phyloP scores from a whole-genome alignment of 2,888 invertebrate species.

The Drosophila neutralis region DNA sequence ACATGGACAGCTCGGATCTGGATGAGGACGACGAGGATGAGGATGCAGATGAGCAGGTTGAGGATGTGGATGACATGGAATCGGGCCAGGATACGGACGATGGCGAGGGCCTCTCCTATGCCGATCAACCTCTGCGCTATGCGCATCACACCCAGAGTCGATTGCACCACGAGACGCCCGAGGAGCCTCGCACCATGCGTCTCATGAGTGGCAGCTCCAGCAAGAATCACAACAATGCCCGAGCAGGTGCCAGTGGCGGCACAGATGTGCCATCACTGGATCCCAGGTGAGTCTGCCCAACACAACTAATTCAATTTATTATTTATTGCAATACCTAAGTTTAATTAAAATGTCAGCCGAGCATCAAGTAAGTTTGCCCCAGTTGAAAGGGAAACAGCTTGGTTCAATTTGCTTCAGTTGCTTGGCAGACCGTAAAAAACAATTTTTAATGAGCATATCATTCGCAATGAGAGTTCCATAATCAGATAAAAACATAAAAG shows the following conservation, averaged over 20 bases:
- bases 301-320: not conserved
- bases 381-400: not conserved
- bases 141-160: constrained; percentile 82
- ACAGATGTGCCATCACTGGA: constrained; percentile 81
- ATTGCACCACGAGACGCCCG: constrained; percentile 82
- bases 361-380: not conserved
- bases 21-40: constrained; percentile 77
- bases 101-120: constrained; percentile 79
- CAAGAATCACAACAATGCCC: constrained; percentile 64
- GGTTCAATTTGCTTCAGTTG: not conserved
- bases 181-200: constrained; percentile 82
- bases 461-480: not conserved
- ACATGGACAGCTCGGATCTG: constrained; percentile 71
- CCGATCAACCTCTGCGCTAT: constrained; percentile 82
- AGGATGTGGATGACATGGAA: constrained; percentile 76
- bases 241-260: constrained; percentile 34
- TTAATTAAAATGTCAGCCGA: not conserved
- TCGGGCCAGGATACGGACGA: constrained; percentile 76
- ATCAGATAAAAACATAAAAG: not conserved
- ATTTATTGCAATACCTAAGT: not conserved
- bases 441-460: not conserved
- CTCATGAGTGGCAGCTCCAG: constrained; percentile 73
- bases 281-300: constrained; percentile 82
- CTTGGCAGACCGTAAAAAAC: not conserved
- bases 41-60: constrained; percentile 76